Evolutionary conservation across 2,797 vertebrate species (phyloP).

Genomic region (Myripristis jacobus): DNA sequence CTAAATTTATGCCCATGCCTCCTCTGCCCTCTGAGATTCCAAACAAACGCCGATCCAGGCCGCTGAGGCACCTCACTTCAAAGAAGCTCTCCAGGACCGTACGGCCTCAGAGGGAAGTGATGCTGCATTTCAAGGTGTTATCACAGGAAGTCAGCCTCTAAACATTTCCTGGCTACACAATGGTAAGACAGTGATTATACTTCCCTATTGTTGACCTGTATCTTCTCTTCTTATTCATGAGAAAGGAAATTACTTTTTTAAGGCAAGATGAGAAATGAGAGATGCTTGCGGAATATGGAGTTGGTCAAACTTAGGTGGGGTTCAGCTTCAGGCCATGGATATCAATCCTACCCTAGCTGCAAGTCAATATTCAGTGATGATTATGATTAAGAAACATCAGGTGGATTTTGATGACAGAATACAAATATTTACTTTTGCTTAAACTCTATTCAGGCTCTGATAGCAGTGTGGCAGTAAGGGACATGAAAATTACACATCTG

Average conservation of each 20-base stretch:
- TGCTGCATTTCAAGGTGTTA: conserved; percentile 63
- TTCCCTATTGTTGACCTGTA: not conserved
- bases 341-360: not conserved
- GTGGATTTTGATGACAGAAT: too few species aligned
- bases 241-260: not conserved
- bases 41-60: conserved; percentile 21
- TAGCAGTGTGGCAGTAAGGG: too few species aligned
- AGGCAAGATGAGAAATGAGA: too few species aligned
- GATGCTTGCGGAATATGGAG: not conserved
- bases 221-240: not conserved
- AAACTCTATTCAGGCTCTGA: too few species aligned
- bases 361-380: not conserved
- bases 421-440: too few species aligned
- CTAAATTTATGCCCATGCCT: not conserved
- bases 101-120: conserved; percentile 54
- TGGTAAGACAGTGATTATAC: conserved; percentile 44
- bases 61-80: conserved; percentile 42
- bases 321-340: not conserved
- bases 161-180: conserved; percentile 74
- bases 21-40: conserved; percentile 34
- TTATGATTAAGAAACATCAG: too few species aligned
- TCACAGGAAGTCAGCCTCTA: conserved; percentile 66
- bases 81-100: conserved; percentile 44
- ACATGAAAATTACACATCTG: too few species aligned
- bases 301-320: not conserved